Evolutionary conservation across 2,113 vertebrate species (phyloP), one percentile per base, ranked within the genome.

Genomic region (Dolichallabes microphthalmus): DNA sequence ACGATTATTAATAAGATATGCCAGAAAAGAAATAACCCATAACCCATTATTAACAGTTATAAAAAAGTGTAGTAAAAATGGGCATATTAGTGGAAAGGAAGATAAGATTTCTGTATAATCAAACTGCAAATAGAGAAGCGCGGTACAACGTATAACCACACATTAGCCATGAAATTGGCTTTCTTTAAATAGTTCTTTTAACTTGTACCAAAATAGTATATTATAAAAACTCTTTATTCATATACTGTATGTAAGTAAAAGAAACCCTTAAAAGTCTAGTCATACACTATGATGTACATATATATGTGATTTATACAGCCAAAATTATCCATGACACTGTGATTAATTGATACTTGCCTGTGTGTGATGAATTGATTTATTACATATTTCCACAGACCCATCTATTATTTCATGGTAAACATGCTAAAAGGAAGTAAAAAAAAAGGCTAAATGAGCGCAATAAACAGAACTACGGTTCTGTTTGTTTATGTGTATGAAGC

Each of bases 331-430:
- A 90, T 94, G 94, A 94, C 94, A 93, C 92, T 89, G 89, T 95
- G 93, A 95, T 94, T 94, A 94, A 92, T 87, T 90, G 85, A 80
- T 79, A 82, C 90, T 91, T 85, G 82, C 90, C 92, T 92, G 91
- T 91, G 91, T 92, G 92, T 94, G 94, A 95, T 95, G 93, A 94
- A 94, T 95, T 95, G 92, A 95, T 95, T 94, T 94, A 95, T 95
- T 92, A 94, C 91, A 91, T 92, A 93, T 91, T 92, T 93, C 91
- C 91, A 90, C 90, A 92, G 88, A 92, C 89, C 90, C 93, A 94
- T 94, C 94, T 93, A 95, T 95, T 94, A 95, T 93, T 92, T 93
- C 92, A 94, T 91, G 93, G 90, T 92, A 90, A 94, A 93, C 88
- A 92, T 63, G 57, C 50, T 84, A 86, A 88, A 73, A 87, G 45